Evolutionary conservation across 2,888 invertebrate genomes (phyloP).

Genomic region (Strigamia transsilvanica): DNA sequence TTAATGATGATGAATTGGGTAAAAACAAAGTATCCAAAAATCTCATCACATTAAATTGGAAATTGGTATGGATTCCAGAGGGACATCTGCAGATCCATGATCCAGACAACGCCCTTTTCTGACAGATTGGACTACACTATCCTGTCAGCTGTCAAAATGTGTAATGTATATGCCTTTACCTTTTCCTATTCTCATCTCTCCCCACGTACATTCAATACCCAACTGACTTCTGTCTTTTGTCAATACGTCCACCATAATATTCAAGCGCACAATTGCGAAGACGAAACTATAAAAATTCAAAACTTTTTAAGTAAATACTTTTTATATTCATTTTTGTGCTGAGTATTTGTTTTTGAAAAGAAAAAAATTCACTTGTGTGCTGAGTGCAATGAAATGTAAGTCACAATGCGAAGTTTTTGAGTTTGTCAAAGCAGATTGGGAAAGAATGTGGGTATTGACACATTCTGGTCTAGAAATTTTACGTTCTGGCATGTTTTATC

Average conservation of each 20-base stretch:
- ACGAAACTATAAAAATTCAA: background rate
- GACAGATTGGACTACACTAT: constrained; percentile 47
- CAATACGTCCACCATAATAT: background rate
- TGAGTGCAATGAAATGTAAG: no score
- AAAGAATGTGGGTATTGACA: no score
- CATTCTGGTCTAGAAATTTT: no score
- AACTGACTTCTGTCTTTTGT: constrained; percentile 46
- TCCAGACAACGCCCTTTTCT: constrained; percentile 45
- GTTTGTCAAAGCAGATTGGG: no score
- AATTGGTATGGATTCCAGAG: constrained; percentile 45
- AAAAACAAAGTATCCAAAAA: constrained; percentile 46
- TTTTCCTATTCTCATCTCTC: constrained; percentile 14
- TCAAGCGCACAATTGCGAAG: background rate
- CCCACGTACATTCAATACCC: constrained; percentile 40
- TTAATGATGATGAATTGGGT: constrained; percentile 40
- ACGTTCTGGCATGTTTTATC: no score
- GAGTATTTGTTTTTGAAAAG: no score
- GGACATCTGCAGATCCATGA: constrained; percentile 42
- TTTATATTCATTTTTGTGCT: no score
- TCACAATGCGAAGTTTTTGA: no score
- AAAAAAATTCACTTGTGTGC: no score
- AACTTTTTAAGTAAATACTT: no score
- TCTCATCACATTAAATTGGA: constrained; percentile 45
- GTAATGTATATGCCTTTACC: constrained; percentile 44
- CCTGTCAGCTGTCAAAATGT: constrained; percentile 49